Conservation (phyloP, 2,113 vertebrate genomes). For the Bos indicus region DNA sequence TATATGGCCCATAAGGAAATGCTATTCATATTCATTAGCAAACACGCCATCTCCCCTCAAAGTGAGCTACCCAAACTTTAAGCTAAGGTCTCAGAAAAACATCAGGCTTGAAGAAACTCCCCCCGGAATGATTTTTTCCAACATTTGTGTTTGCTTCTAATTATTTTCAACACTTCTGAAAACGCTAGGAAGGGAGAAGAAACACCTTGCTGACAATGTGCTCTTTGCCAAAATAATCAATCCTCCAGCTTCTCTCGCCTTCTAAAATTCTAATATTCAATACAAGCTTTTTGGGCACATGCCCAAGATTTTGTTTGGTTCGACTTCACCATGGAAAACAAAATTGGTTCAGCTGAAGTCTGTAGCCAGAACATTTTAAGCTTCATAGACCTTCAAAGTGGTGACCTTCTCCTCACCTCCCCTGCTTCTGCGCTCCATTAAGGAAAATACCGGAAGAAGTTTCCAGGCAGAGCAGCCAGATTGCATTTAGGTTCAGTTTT, state of each 20-base stretch:
- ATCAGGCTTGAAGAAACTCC: background rate
- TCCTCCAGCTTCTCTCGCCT: constrained; percentile 40
- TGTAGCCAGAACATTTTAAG: constrained; percentile 73
- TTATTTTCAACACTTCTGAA: constrained; percentile 53
- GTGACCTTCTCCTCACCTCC: constrained; percentile 72
- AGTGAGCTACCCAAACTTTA: background rate
- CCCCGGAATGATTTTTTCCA: background rate
- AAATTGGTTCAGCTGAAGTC: constrained; percentile 68
- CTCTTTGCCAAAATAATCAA: constrained; percentile 61
- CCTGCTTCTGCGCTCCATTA: constrained; percentile 70
- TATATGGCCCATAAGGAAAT: constrained; percentile 63
- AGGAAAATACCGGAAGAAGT: constrained; percentile 69
- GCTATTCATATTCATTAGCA: constrained; percentile 55
- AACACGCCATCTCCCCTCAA: constrained; percentile 22
- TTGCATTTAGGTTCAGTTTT: constrained; percentile 52
- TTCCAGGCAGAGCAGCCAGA: constrained; percentile 66
- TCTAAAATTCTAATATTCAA: constrained; percentile 57
- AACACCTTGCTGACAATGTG: constrained; percentile 61
- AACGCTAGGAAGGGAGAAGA: constrained; percentile 17
- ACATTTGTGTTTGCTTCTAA: constrained; percentile 19
- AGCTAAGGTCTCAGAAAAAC: constrained; percentile 20
- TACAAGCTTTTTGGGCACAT: constrained; percentile 37
- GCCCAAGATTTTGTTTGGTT: constrained; percentile 68
- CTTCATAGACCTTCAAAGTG: constrained; percentile 71
- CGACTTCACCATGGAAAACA: constrained; percentile 69